A percentile compares a stretch with the other conserved stretches of the same genome.
Evolutionary conservation across 2,888 invertebrate genomes (phyloP).

Genomic region (Subacronicta megacephala): DNA sequence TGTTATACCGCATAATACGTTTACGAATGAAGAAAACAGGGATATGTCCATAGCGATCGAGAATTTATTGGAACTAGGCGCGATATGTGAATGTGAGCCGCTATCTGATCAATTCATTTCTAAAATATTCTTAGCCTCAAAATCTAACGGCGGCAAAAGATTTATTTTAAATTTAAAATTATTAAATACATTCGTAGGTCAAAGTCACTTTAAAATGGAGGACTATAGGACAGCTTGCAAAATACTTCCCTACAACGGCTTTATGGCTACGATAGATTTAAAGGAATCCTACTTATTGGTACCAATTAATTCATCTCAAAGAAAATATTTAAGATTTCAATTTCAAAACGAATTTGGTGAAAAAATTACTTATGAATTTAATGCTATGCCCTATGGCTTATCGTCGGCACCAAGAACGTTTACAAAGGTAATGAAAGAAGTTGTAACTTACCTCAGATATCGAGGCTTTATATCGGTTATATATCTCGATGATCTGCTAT

Average conservation of each 20-base stretch:
- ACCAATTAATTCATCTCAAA: constrained; percentile 17
- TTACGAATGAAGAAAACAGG: neutral
- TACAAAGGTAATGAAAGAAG: constrained; percentile 39
- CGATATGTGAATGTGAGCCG: constrained; percentile 30
- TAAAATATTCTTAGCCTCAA: constrained; percentile 36
- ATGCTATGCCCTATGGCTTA: constrained; percentile 33
- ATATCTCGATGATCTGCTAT: constrained; percentile 37
- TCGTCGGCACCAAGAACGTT: constrained; percentile 39
- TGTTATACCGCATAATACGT: neutral
- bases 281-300: constrained; percentile 52
- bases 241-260: constrained; percentile 27
- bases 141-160: constrained; percentile 31
- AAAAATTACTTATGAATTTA: constrained; percentile 29
- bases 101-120: constrained; percentile 40
- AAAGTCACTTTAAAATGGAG: constrained; percentile 53
- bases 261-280: constrained; percentile 46
- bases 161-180: constrained; percentile 37
- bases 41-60: constrained; percentile 38
- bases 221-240: constrained; percentile 47
- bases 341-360: constrained; percentile 10
- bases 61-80: constrained; percentile 43
- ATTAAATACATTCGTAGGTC: constrained; percentile 45
- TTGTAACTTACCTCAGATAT: constrained; percentile 21
- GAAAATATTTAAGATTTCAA: constrained; percentile 45
- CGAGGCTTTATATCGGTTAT: constrained; percentile 25